These are phyloP conservation scores for Acanthiza pusilla DNA, from an alignment of 2,797 vertebrate species.

Conservation along the genomic window DNA sequence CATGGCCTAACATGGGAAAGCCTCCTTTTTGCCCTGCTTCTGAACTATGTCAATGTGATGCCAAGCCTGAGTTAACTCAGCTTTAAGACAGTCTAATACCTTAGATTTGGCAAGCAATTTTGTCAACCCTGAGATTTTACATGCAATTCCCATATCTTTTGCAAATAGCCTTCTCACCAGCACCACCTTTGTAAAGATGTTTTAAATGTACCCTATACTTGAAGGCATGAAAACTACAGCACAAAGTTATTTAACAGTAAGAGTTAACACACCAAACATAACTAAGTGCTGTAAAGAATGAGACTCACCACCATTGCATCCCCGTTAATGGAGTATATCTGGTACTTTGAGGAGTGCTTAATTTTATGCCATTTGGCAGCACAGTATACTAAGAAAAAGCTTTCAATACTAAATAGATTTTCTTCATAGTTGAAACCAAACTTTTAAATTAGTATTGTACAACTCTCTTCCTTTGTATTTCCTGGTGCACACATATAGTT, in stretches of 20 bases:
- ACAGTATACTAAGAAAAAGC: not conserved
- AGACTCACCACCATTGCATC: not conserved
- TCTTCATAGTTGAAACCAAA: not conserved
- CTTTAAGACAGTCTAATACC: not conserved
- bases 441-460: not conserved
- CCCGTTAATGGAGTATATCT: not conserved
- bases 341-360: not conserved
- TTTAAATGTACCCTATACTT: not conserved
- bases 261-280: not conserved
- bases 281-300: not conserved
- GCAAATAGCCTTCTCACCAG: not conserved
- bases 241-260: constrained; percentile 16
- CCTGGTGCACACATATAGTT: not conserved
- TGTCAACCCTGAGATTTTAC: not conserved
- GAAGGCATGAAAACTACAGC: not conserved
- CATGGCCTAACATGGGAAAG: not conserved
- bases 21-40: not conserved
- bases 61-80: not conserved
- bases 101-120: not conserved
- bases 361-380: not conserved
- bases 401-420: not conserved
- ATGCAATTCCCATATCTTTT: not conserved
- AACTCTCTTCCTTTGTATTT: not conserved
- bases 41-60: not conserved
- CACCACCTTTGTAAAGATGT: not conserved